These are phyloP conservation scores for Sebastolobus alascanus DNA, from an alignment of 2,797 vertebrate genomes.

Conservation along the genomic window DNA sequence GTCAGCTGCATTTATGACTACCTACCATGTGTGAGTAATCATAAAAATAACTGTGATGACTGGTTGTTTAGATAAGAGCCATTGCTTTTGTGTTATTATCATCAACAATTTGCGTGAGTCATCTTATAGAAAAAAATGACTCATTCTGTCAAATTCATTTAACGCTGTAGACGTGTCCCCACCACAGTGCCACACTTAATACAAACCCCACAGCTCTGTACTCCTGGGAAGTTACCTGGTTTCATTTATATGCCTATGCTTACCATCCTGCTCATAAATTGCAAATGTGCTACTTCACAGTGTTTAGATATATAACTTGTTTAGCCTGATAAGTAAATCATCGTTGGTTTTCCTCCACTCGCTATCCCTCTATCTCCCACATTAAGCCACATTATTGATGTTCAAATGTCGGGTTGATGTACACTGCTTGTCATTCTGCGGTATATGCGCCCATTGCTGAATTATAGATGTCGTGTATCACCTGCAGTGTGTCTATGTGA, in stretches of 20 bases:
- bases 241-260: constrained; percentile 53
- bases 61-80: constrained; percentile 13
- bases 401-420: constrained; percentile 37
- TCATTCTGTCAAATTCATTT: constrained; percentile 21
- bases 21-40: constrained; percentile 5
- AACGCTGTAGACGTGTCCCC: constrained; percentile 7
- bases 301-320: constrained; percentile 46
- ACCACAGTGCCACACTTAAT: neutral
- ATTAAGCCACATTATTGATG: constrained; percentile 48
- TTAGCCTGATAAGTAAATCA: constrained; percentile 58
- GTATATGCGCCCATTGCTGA: neutral
- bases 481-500: constrained; percentile 17
- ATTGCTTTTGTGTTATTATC: constrained; percentile 24
- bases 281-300: constrained; percentile 38
- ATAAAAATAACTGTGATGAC: constrained; percentile 9
- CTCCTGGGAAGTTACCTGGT: constrained; percentile 29
- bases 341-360: constrained; percentile 2
- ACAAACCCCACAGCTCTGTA: constrained; percentile 1
- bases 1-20: neutral
- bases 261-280: constrained; percentile 56
- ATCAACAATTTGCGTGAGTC: constrained; percentile 16
- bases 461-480: constrained; percentile 23
- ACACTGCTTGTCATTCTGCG: constrained; percentile 40
- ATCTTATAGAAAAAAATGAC: constrained; percentile 9
- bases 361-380: constrained; percentile 23